Conservation (phyloP, 2,888 invertebrate genomes). For the Tineola bisselliella region DNA sequence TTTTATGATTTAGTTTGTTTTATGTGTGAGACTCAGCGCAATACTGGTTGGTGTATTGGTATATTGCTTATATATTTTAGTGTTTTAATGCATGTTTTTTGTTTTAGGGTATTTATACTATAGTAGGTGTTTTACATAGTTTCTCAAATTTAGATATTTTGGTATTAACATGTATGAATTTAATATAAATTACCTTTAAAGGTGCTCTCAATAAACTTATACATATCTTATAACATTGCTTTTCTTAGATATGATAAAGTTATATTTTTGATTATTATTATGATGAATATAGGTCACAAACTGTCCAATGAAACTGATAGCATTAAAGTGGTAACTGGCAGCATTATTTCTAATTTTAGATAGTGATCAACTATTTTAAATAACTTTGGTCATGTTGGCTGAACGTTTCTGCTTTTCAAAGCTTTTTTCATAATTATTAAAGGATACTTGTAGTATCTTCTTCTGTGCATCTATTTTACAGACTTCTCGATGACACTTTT, state of each 20-base stretch:
- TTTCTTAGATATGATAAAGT: conserved; percentile 62
- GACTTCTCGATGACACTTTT: background rate
- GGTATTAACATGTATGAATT: background rate
- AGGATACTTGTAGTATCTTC: no score
- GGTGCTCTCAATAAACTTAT: conserved; percentile 61
- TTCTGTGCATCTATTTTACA: no score
- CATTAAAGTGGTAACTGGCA: background rate
- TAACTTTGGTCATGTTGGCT: background rate
- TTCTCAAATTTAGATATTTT: background rate
- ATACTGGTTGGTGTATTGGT: background rate
- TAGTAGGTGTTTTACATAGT: conserved; percentile 17
- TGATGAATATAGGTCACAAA: conserved; percentile 39
- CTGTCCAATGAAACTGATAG: conserved; percentile 34
- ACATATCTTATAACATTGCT: conserved; percentile 66
- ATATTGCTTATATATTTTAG: conserved; percentile 29
- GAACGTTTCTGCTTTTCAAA: background rate
- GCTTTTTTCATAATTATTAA: no score
- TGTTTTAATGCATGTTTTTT: conserved; percentile 18
- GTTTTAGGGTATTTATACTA: conserved; percentile 23
- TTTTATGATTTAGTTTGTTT: conserved; percentile 50
- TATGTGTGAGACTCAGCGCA: conserved; percentile 21
- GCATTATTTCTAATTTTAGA: background rate
- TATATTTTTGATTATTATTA: conserved; percentile 35
- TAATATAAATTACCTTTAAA: conserved; percentile 36
- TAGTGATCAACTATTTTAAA: background rate